Evolutionary conservation across 2,113 vertebrate species (phyloP).

Genomic region (Struthio camelus): DNA sequence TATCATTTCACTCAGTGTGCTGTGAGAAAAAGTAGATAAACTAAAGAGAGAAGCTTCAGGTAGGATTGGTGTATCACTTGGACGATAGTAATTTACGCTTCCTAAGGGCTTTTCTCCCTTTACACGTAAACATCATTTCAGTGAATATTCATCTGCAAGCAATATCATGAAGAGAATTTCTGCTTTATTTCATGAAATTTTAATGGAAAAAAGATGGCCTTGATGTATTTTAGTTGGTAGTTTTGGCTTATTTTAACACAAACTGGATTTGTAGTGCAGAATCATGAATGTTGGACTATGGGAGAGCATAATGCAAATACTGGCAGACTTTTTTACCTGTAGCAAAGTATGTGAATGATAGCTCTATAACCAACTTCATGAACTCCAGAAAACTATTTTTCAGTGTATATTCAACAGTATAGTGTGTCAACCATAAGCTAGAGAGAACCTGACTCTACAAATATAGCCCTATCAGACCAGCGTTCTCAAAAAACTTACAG

Average conservation of each 20-base stretch:
- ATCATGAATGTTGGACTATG: neutral
- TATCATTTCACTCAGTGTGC: neutral
- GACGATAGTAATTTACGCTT: neutral
- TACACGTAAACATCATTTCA: neutral
- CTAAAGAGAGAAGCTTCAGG: neutral
- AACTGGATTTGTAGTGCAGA: neutral
- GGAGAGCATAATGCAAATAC: neutral
- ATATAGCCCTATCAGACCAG: neutral
- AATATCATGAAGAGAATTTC: neutral
- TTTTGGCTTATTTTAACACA: neutral
- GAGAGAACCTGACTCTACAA: neutral
- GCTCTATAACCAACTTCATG: neutral
- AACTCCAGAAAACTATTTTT: neutral
- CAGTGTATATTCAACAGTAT: neutral
- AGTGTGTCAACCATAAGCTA: neutral
- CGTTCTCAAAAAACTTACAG: neutral
- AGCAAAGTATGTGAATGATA: neutral
- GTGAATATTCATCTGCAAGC: neutral
- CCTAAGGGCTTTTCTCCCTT: neutral
- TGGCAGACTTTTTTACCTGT: neutral
- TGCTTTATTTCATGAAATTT: neutral
- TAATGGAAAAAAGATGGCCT: neutral
- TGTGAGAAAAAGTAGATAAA: neutral
- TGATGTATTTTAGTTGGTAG: neutral
- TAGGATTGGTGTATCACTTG: neutral